These are phyloP conservation scores for Dolichopus griseipennis DNA, from an alignment of 2,888 invertebrate genomes.

Conservation along the genomic window DNA sequence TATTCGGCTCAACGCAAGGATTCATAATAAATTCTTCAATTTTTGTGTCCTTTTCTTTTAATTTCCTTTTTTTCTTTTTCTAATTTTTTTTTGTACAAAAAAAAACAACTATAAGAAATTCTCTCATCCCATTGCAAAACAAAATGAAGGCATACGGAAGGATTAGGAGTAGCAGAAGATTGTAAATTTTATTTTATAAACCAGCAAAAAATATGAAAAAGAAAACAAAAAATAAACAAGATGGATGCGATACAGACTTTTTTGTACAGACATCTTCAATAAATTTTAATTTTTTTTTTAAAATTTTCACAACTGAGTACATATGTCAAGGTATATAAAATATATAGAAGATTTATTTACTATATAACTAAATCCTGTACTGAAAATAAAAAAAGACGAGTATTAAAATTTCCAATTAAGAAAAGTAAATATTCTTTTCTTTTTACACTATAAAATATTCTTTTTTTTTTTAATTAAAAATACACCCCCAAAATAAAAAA, in stretches of 20 bases:
- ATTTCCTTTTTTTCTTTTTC: background rate
- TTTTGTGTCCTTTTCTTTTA: background rate
- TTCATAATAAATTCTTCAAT: slow-evolving; percentile 10
- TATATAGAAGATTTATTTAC: background rate
- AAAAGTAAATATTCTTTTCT: background rate
- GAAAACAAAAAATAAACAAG: background rate
- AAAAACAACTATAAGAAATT: background rate
- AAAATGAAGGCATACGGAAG: too few relatives aligned
- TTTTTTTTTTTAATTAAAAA: background rate
- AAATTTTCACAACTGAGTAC: background rate
- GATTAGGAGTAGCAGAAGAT: too few relatives aligned
- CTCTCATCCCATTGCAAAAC: background rate
- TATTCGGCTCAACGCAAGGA: slow-evolving; percentile 21
- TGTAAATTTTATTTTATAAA: too few relatives aligned
- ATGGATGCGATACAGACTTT: background rate
- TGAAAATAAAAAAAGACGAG: background rate
- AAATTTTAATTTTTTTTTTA: background rate
- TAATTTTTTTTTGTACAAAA: background rate
- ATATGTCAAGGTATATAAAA: background rate
- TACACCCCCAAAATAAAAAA: background rate
- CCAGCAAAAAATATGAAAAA: background rate
- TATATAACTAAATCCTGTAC: background rate
- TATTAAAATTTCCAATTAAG: background rate
- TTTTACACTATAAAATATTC: too few relatives aligned
- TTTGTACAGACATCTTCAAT: background rate